Base-by-base conservation (phyloP, 1,140 invertebrate genomes). In the Drosophila burlai region DNA sequence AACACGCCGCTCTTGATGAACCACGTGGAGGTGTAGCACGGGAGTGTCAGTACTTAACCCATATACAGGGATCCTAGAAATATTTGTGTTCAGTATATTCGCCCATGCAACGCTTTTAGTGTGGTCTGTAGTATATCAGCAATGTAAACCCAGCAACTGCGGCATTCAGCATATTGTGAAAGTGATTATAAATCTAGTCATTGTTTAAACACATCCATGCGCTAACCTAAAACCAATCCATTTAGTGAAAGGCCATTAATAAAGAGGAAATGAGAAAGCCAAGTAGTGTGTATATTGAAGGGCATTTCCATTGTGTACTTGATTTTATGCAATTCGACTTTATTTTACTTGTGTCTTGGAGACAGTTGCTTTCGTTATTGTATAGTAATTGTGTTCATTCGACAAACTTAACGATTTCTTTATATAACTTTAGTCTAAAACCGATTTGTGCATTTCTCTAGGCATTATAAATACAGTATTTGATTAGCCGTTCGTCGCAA, bases 121-220 rank as follows among this genome's bases (percentile, higher is more conserved):
- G 81, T 85, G 59, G n/a, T 31, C 31, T 50, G 34, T 34, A 40
- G 43, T n/a, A 26, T 29, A 40, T 68, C 40, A 16, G 60, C 60
- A 40, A 21, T 52, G 18, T 52, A 68, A 40, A 50, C 74, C 60
- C 79, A 52, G 46, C 62, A 76, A 49, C 57, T 60, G 43, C 67
- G 69, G 72, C 61, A 82, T 68, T 68, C 76, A 86, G 83, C 83
- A 80, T 83, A 89, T 89, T 89, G 84, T 89, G 85, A 87, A 74
- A 89, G 84, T 89, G 84, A 89, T 89, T 89, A 84, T 79, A 79
- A 87, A 90, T 90, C 84, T 89, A 89, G 84, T 89, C 84, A 78
- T 84, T 79, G 74, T 81, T 81, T 72, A 75, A 66, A 79, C 38
- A 72, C 58, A 73, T 65, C 26, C 62, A 72, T 80, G 67, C 59